Evolutionary conservation across 2,113 vertebrate genomes (phyloP), one percentile per base, ranked within the genome.

Genomic region (Cyprinodon tularosa): DNA sequence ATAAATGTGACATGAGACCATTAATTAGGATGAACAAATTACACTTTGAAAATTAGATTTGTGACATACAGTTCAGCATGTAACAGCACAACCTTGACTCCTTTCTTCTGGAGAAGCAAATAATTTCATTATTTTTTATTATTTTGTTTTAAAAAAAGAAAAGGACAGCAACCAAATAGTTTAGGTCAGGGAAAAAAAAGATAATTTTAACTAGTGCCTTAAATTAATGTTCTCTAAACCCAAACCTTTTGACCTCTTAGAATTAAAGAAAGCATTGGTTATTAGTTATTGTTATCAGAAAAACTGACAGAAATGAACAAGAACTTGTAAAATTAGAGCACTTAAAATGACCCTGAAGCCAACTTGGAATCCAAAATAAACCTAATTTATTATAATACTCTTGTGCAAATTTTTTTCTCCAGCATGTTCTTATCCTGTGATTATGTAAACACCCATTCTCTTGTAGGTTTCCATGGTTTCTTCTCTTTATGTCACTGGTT

Each of bases 401-500:
- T 29, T n/a, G n/a, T n/a, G n/a, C n/a, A n/a, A n/a, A 62, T 12
- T 3, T 66, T 45, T 61, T 20, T 3, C 17, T 60, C 68, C 1
- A 37, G 15, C n/a, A 45, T 22, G 70, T 66, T 72, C 14, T 71
- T 77, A 63, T 79, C 72, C 63, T 70, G 40, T 48, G 66, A 37
- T 79, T 3, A 71, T 70, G 63, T 72, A 74, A 68, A 20, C 3
- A 50, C 36, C 63, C 39, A 68, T 72, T 82, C 68, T 80, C 80
- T 62, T 77, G 62, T 57, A 53, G 76, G 62, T 82, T 82, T 83
- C 81, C 70, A 59, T 87, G 72, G 73, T 75, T 68, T 22, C 40
- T 59, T 63, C 62, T 68, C 77, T 29, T 47, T 78, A 42, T 48
- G 77, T 70, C 63, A 62, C 71, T 76, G 83, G 70, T 71, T 86